Base-by-base conservation (phyloP, 1,140 invertebrate species). In the Drosophila dunni region DNA sequence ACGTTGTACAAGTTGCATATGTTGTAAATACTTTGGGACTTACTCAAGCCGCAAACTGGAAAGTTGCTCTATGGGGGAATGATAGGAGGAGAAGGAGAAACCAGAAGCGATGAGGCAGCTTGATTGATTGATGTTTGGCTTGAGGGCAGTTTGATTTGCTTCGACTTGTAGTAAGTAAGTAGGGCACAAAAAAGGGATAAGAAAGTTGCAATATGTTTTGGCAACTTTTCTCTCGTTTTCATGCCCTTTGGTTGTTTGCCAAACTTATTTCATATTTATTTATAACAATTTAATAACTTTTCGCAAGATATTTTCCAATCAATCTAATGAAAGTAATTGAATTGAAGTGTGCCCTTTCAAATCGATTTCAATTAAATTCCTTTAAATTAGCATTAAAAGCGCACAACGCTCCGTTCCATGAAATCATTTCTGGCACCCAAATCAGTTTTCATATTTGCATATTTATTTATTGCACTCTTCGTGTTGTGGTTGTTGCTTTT, bases 81-180 rank as follows among this genome's bases (percentile, higher is more conserved):
- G 44, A 11, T 40, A 45, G 17, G 20, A 15, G 17, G 0, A 20
- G 17, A 20, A 38, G 44, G 13, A 48, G 5, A 15, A 13, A 10
- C 24, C 24, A 29, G 6, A 9, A 20, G n/a, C 6, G 11, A 33
- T 33, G 38, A 51, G 73, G 57, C 68, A 54, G 33, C 42, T 71
- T 88, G 83, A 88, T 88, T 88, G 83, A 88, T 88, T 88, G 84
- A 83, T 88, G 73, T 89, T 89, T 88, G 66, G 73, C 76, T 69
- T 70, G 46, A 71, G 72, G 80, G 66, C 80, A 75, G 66, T 64
- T 75, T 64, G 82, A 84, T 78, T 84, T 78, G 51, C 24, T 51
- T 53, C 13, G 17, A 60, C 51, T 56, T 44, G 57, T 29, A 29
- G 24, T 29, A 29, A 24, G 24, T 24, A 40, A 57, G 51, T 40